Percentiles rank a stretch among this genome's conserved stretches.
Conservation (phyloP, 2,113 vertebrate species). For the Psilopogon haemacephalus region DNA sequence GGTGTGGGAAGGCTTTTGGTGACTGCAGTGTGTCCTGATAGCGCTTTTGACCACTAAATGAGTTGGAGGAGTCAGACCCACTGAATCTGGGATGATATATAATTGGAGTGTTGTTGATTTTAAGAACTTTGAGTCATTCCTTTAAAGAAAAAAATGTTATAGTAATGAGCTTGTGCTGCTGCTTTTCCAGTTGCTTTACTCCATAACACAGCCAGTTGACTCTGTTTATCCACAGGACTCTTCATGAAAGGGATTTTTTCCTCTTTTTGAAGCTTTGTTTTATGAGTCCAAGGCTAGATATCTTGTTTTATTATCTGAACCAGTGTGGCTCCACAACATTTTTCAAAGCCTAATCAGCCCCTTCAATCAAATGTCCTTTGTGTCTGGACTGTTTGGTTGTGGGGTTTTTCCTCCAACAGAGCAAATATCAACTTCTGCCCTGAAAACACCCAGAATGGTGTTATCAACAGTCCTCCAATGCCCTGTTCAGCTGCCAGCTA, state of each 20-base stretch:
- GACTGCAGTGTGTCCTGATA: background rate
- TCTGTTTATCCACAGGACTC: background rate
- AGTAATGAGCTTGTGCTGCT: background rate
- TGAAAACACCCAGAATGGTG: background rate
- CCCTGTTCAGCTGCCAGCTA: background rate
- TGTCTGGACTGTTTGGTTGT: background rate
- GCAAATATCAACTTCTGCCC: background rate
- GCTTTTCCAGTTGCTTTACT: background rate
- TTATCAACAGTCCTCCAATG: background rate
- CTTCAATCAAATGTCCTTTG: background rate
- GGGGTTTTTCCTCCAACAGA: background rate
- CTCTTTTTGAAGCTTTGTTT: background rate
- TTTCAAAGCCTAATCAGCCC: background rate
- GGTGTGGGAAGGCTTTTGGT: too few relatives aligned
- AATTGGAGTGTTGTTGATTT: background rate
- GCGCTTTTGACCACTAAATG: background rate
- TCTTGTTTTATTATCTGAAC: background rate
- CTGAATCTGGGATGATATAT: background rate
- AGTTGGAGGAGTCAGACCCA: background rate
- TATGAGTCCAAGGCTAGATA: background rate
- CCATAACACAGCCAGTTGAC: background rate
- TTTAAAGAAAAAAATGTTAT: background rate
- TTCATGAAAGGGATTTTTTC: background rate
- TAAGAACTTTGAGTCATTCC: background rate
- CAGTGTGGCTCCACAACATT: background rate